phyloP scores from a whole-genome alignment of 2,113 vertebrate genomes.

The Pteropus alecto region DNA sequence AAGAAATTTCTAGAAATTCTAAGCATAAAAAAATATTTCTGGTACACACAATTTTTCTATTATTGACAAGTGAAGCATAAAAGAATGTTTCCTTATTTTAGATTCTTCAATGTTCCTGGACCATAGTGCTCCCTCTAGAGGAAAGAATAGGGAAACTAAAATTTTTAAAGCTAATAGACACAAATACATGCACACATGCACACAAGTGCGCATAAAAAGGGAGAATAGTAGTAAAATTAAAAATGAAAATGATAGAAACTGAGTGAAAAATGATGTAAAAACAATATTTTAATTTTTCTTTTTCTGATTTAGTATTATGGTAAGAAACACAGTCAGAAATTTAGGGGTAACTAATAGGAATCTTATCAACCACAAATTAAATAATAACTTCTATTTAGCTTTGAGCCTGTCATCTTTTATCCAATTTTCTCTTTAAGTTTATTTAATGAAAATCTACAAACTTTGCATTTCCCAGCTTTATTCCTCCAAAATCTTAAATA shows the following conservation, averaged over 20 bases:
- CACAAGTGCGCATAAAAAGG: not conserved
- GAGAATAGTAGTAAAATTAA: not conserved
- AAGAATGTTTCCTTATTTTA: slow-evolving; percentile 4
- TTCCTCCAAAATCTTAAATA: not conserved
- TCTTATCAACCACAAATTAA: not conserved
- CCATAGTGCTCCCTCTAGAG: slow-evolving; percentile 46
- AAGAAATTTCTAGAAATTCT: not conserved
- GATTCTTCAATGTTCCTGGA: not conserved
- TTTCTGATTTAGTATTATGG: not conserved
- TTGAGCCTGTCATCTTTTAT: not conserved
- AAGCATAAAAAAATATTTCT: slow-evolving; percentile 1
- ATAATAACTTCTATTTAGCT: not conserved
- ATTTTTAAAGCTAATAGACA: not conserved
- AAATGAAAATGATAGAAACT: not conserved
- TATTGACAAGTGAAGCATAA: not conserved
- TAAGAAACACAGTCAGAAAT: not conserved
- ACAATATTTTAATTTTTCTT: not conserved
- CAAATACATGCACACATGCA: not conserved
- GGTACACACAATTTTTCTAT: not conserved
- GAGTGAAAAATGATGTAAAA: not conserved
- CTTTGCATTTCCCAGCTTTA: not conserved
- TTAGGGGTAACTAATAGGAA: not conserved
- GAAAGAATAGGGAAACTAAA: not conserved
- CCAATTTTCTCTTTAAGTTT: not conserved
- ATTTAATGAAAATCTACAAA: not conserved